These are phyloP conservation scores for Recurvirostra avosetta DNA, from an alignment of 2,113 vertebrate species.

Conservation along the genomic window DNA sequence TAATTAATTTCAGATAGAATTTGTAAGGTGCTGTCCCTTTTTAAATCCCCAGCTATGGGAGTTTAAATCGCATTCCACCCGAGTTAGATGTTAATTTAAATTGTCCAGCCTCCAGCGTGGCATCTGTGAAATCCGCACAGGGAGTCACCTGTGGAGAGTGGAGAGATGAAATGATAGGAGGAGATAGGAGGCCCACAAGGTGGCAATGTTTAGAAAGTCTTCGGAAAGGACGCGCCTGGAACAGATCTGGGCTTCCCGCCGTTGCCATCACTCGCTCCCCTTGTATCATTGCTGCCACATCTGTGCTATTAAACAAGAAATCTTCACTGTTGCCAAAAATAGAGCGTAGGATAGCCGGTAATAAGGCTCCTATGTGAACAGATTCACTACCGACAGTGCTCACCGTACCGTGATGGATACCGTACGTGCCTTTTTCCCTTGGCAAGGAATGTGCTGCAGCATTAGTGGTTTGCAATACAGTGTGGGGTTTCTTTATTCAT, in stretches of 20 bases:
- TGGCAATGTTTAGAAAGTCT: conserved; percentile 77
- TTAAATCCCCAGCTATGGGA: background rate
- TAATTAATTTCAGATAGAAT: background rate
- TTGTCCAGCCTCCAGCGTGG: background rate
- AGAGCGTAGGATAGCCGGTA: fast-evolving
- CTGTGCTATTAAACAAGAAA: background rate
- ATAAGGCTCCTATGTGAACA: background rate
- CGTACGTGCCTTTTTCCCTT: background rate
- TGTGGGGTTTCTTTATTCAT: background rate
- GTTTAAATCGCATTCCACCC: background rate
- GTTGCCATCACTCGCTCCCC: background rate
- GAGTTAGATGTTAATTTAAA: background rate
- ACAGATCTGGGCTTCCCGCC: background rate
- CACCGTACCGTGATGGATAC: background rate
- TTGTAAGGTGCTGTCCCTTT: background rate
- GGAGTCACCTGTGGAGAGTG: background rate
- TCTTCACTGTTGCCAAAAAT: background rate
- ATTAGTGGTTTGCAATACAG: background rate
- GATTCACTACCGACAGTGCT: background rate
- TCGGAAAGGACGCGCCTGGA: background rate
- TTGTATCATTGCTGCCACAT: background rate
- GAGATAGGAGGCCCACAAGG: conserved; percentile 69
- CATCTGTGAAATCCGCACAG: background rate
- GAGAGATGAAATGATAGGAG: conserved; percentile 16
- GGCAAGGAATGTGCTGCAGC: background rate